Evolutionary conservation across 2,888 invertebrate genomes (phyloP).

Genomic region (Xestoiulus laeticollis): DNA sequence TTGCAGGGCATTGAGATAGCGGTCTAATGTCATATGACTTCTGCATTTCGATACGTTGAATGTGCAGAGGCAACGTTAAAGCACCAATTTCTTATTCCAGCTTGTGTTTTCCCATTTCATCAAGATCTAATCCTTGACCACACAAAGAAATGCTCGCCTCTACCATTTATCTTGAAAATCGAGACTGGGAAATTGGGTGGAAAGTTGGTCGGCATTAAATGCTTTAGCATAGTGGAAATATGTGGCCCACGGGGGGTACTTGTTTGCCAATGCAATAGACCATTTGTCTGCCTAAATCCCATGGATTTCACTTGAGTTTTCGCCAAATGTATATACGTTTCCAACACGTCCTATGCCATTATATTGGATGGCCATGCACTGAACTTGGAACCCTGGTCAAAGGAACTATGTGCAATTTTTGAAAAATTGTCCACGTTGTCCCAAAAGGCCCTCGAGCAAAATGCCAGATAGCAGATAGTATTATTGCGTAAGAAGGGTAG

Average conservation of each 20-base stretch:
- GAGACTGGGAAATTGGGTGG: conserved; percentile 37
- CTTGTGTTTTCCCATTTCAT: conserved; percentile 34
- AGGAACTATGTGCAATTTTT: conserved; percentile 12
- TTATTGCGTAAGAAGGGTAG: conserved; percentile 3
- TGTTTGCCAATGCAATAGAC: conserved; percentile 31
- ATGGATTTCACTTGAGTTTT: conserved; percentile 40
- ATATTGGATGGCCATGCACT: background rate
- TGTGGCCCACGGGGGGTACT: conserved; percentile 18
- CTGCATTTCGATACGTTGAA: background rate
- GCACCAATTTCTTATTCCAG: conserved; percentile 28
- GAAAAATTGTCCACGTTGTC: conserved; percentile 28
- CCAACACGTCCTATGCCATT: background rate
- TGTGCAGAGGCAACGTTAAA: background rate
- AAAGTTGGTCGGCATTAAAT: conserved; percentile 16
- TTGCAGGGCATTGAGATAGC: background rate
- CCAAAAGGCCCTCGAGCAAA: background rate
- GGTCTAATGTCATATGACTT: background rate
- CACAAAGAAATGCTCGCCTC: conserved; percentile 9
- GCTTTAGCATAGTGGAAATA: conserved; percentile 34
- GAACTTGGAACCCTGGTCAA: background rate
- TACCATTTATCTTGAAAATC: conserved; percentile 2
- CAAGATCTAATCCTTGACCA: conserved; percentile 37
- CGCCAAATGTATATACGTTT: conserved; percentile 34
- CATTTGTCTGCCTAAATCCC: conserved; percentile 45
- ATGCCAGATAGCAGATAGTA: background rate